Evolutionary conservation across 2,888 invertebrate species (phyloP), one percentile per base, ranked within the genome.

Genomic region (Timandra comae): DNA sequence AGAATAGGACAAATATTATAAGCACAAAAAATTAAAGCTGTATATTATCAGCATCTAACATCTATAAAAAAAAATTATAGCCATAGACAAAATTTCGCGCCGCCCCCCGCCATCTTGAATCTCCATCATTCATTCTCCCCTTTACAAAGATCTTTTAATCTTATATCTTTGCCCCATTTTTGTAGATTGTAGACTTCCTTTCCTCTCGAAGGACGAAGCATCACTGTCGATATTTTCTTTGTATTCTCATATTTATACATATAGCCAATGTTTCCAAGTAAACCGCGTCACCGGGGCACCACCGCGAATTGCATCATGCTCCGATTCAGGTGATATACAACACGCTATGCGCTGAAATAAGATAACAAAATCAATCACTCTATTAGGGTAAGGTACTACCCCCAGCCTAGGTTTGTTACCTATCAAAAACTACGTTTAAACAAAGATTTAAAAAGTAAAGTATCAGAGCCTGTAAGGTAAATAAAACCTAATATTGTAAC

Each of bases 221-320:
- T 7, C 7, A 20, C 20, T 20, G 7, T 20, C 20, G 20, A 20
- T 20, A 2, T 5, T 20, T 2, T 20, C n/a, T n/a, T n/a, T n/a
- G n/a, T n/a, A n/a, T n/a, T n/a, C n/a, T n/a, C n/a, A n/a, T n/a
- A n/a, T n/a, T n/a, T 89, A 91, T 12, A 91, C 88, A 47, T 90
- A 90, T 3, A 91, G 77, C 91, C 91, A 91, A 52, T 91, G 91
- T 49, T 77, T 84, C 66, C 89, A 88, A 40, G 87, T 87, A 55
- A 91, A 91, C 42, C 91, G 80, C 36, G 76, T 88, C 27, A 90
- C 88, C 1, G 89, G 82, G 27, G 88, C 89, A 0, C 87, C 89
- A 34, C 85, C 84, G 24, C 89, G 74, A 27, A 91, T 88, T 1
- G 88, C 87, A 44, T 90, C 90, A 53, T 90, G 91, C 49, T 91